Conservation (phyloP, 2,113 vertebrate genomes). For the Polypterus senegalus region DNA sequence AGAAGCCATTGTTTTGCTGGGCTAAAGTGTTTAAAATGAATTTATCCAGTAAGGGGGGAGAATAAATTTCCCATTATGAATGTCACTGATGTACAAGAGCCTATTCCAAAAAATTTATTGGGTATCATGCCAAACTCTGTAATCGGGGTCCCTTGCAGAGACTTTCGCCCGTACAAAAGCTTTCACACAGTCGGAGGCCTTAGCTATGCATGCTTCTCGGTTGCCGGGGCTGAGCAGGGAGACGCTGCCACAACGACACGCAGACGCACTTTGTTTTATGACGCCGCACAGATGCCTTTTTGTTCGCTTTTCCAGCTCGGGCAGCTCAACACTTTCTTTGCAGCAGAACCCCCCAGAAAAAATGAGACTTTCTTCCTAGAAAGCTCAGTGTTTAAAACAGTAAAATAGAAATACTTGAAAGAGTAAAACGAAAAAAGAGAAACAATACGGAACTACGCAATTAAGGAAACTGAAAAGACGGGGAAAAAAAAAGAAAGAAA, state of each 20-base stretch:
- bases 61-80: constrained; percentile 81
- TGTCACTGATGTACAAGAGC: constrained; percentile 70
- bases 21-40: constrained; percentile 88
- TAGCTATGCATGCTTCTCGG: constrained; percentile 93
- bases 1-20: constrained; percentile 63
- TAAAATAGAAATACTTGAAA: background rate
- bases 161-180: constrained; percentile 68
- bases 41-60: constrained; percentile 70
- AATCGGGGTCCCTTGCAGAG: constrained; percentile 71
- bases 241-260: constrained; percentile 61
- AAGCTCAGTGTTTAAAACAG: constrained; percentile 18
- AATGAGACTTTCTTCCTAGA: constrained; percentile 16
- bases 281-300: constrained; percentile 59
- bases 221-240: constrained; percentile 75
- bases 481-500: too few species aligned
- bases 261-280: constrained; percentile 67
- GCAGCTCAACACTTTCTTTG: constrained; percentile 26
- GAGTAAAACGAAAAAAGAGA: too few species aligned
- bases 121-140: constrained; percentile 73
- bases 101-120: constrained; percentile 59
- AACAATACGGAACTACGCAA: too few species aligned
- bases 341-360: background rate
- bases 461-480: too few species aligned
- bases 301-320: constrained; percentile 55
- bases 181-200: constrained; percentile 73